Base-by-base conservation (phyloP, 2,113 vertebrate genomes). In the Picathartes gymnocephalus region DNA sequence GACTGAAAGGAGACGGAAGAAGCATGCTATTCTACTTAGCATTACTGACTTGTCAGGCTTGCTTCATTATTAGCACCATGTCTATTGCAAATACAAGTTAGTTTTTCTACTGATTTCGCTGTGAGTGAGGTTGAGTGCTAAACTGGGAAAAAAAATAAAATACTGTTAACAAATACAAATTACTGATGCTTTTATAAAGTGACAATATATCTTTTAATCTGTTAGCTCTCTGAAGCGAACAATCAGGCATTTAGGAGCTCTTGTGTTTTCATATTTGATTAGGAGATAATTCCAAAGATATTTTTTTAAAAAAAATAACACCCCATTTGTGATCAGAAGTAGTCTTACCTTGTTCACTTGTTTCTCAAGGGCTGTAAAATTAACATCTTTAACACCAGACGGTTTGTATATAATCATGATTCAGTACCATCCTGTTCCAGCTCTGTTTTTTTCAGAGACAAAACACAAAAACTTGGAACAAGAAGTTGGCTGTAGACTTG, bases 21-120 rank as follows among this genome's bases (percentile, higher is more conserved):
- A 70, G 90, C 90, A 88, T 70, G 96, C 88, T 95, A 91, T 95
- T 96, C 90, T 47, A 96, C 93, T 95, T 93, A 92, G 87, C 39
- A 4, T 44, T 82, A 37, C 84, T 47, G 54, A 62, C 68, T 85
- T 8, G 24, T 20, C 53, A 68, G 80, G 42, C 44, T 58, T 68
- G 30, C 48, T 84, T 91, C 30, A 1, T 30, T 62, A 62, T 50
- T 70, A 82, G 44, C n/a, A 58, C 35, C 2, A 1, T 4, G 9
- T 19, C 90, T 65, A 15, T 31, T 81, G 71, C 60, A 83, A 47
- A 39, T 27, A 54, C 50, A 70, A 54, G 21, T 35, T 28, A 56
- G 19, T 25, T 90, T 42, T 62, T 70, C 64, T 78, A 3, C 42
- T 51, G 35, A 37, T 82, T 82, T n/a, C 58, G 21, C 68, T 62